Evolutionary conservation across 2,797 vertebrate species (phyloP), one percentile per base, ranked within the genome.

Genomic region (Lycodopsis pacificus): DNA sequence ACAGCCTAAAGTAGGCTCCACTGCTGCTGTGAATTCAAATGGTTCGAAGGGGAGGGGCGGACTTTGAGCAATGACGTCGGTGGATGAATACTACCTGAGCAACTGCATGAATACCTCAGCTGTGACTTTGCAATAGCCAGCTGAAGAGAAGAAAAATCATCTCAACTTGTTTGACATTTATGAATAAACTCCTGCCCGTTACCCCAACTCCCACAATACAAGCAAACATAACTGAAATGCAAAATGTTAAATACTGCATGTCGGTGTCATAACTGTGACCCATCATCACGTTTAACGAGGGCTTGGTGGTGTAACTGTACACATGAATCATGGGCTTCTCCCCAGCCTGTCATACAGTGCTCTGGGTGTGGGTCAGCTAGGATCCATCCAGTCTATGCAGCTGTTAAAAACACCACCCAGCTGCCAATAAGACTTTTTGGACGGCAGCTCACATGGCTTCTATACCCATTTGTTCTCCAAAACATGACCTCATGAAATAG

Each of bases 381-480:
- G 79, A 88, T 85, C 86, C 65, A 63, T 81, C 70, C 81, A 80
- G 77, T 85, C 7, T 40, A 62, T 86, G 85, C 89, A 88, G 81
- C 89, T 89, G 89, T 87, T 92, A 74, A 82, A 89, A 90, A 90
- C 87, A 86, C 80, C 9, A 27, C 57, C 53, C 78, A 61, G 90
- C 89, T 91, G 91, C 90, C 89, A 92, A 59, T 58, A 58, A 83
- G 79, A 15, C 76, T 89, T 86, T 90, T 81, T 90, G 85, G 86
- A 88, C 19, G 22, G 68, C 68, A 25, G 71, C 48, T 89, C 65
- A 77, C 49, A 76, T 65, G 65, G 67, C 82, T 61, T 83, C 77
- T 67, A 27, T 27, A 76, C 71, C 54, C 73, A 44, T 80, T 80
- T 10, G 7, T 69, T 77, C 65, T 80, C 82, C 78, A 86, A 89